Conservation (phyloP, 2,113 vertebrate genomes). For the Xiphophorus couchianus region DNA sequence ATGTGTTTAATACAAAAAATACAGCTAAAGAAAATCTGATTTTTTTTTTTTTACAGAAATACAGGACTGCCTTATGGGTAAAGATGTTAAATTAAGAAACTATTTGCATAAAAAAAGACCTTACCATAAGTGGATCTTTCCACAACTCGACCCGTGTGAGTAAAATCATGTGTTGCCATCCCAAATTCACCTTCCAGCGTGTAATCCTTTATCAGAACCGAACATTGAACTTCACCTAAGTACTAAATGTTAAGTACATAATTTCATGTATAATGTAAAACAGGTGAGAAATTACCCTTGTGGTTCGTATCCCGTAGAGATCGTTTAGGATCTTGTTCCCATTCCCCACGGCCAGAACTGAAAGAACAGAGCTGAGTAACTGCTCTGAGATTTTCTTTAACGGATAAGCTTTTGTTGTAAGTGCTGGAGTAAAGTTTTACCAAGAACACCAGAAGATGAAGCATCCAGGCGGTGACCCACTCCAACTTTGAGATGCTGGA, state of each 20-base stretch:
- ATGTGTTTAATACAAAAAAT: not conserved
- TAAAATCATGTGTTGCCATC: slow-evolving; percentile 89
- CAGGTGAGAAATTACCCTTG: slow-evolving; percentile 80
- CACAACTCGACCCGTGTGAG: slow-evolving; percentile 83
- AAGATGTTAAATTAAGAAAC: not conserved
- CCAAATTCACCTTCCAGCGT: slow-evolving; percentile 89
- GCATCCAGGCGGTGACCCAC: slow-evolving; percentile 88
- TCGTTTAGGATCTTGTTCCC: slow-evolving; percentile 82
- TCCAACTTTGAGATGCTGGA: slow-evolving; percentile 82
- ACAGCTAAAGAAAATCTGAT: not conserved
- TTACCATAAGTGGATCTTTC: slow-evolving; percentile 92
- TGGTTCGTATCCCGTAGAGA: slow-evolving; percentile 81
- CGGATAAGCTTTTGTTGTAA: not conserved
- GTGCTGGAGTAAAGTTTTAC: slow-evolving; percentile 63
- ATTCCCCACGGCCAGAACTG: slow-evolving; percentile 87
- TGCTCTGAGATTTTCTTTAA: not conserved
- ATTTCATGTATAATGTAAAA: not conserved
- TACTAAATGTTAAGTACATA: not conserved
- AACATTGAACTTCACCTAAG: not conserved
- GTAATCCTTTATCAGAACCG: slow-evolving; percentile 83
- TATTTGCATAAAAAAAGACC: not conserved
- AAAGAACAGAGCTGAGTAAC: slow-evolving; percentile 9
- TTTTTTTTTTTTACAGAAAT: not conserved
- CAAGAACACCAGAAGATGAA: slow-evolving; percentile 89
- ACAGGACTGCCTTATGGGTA: not conserved